A percentile compares a stretch with the other conserved stretches of the same genome.
Conservation (phyloP, 2,113 vertebrate species). For the Athene noctua region DNA sequence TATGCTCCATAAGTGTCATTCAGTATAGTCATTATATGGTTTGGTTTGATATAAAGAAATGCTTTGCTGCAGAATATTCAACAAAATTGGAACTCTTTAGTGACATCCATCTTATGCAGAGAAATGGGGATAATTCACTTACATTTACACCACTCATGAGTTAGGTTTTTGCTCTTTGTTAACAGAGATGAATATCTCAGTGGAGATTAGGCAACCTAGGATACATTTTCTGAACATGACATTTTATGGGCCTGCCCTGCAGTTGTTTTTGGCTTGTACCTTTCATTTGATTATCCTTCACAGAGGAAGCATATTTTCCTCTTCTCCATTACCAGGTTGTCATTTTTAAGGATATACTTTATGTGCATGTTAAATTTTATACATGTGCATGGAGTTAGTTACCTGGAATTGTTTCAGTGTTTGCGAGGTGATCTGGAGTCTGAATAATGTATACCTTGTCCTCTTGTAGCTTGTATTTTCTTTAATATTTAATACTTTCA, state of each 20-base stretch:
- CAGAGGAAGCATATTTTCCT: constrained; percentile 4
- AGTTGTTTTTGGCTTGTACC: background rate
- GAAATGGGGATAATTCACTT: constrained; percentile 14
- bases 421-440: background rate
- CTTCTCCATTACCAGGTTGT: background rate
- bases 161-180: constrained; percentile 1
- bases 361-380: constrained; percentile 31
- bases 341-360: constrained; percentile 29
- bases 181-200: background rate
- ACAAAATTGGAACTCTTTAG: background rate
- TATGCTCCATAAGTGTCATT: background rate
- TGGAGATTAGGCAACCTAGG: background rate
- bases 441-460: background rate
- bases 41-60: constrained; percentile 22
- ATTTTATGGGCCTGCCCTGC: background rate
- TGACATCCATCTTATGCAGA: background rate
- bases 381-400: background rate
- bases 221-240: background rate
- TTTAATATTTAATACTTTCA: constrained; percentile 21
- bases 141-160: background rate
- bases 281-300: background rate
- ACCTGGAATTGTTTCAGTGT: constrained; percentile 18
- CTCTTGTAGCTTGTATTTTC: background rate
- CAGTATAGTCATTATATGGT: background rate
- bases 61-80: background rate